These are phyloP conservation scores for Nasonovia ribisnigri DNA, from an alignment of 2,888 invertebrate species.

Conservation along the genomic window DNA sequence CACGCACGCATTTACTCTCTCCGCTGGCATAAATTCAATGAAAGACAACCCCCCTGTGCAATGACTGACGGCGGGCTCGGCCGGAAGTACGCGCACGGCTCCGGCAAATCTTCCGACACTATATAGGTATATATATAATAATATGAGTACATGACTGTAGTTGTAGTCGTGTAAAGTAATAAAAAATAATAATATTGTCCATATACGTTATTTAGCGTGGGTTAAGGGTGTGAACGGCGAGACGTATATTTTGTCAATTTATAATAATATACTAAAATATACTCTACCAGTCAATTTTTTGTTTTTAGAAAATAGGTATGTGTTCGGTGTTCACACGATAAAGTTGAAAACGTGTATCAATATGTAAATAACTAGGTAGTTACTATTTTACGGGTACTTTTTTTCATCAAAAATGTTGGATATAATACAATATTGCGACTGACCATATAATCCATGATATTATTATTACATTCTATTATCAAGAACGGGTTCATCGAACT, in stretches of 20 bases:
- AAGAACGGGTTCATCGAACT: neutral
- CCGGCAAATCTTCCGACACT: neutral
- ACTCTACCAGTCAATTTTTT: neutral
- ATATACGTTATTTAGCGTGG: neutral
- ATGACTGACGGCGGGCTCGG: conserved; percentile 1
- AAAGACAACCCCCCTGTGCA: conserved; percentile 23
- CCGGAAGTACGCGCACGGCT: neutral
- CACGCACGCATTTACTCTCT: neutral
- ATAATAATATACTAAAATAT: neutral
- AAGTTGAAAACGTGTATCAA: neutral
- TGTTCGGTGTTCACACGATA: neutral
- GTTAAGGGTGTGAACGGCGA: neutral
- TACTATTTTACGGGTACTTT: too few relatives aligned
- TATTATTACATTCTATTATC: neutral
- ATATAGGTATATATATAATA: neutral
- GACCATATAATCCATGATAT: neutral
- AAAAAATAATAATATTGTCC: neutral
- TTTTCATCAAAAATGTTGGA: neutral
- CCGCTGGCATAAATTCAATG: conserved; percentile 30
- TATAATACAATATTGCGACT: neutral
- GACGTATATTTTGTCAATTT: neutral
- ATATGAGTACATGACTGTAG: neutral
- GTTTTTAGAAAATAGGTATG: neutral
- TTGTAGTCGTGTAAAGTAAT: neutral
- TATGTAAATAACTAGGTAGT: neutral